Evolutionary conservation across 2,888 invertebrate species (phyloP).

Genomic region (Laspeyria flexula): DNA sequence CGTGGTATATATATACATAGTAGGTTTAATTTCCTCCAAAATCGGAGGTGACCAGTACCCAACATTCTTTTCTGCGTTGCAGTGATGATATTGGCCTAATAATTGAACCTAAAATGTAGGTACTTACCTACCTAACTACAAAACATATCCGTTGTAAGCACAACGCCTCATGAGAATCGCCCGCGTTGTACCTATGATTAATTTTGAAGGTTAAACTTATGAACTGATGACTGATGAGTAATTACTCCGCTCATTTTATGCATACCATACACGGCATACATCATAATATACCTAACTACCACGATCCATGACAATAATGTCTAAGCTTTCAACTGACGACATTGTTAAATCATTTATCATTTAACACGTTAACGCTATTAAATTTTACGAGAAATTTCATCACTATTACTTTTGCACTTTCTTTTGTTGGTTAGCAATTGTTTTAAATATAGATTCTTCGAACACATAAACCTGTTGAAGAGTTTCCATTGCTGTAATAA

Average conservation of each 20-base stretch:
- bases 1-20: too few relatives aligned
- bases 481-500: too few relatives aligned
- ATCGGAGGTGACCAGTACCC: too few relatives aligned
- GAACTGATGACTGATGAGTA: conserved; percentile 15
- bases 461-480: too few relatives aligned
- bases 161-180: conserved; percentile 3
- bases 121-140: too few relatives aligned
- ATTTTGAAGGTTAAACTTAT: conserved; percentile 31
- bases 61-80: too few relatives aligned
- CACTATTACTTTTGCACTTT: conserved; percentile 18
- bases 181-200: conserved; percentile 19
- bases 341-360: conserved; percentile 23
- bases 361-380: conserved; percentile 16
- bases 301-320: conserved; percentile 10
- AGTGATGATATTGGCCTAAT: too few relatives aligned
- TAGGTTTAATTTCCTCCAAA: too few relatives aligned
- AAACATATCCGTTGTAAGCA: too few relatives aligned
- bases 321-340: conserved; percentile 11
- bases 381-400: conserved; percentile 21
- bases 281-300: conserved; percentile 4
- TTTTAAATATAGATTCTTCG: conserved; percentile 16
- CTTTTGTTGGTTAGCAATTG: conserved; percentile 18
- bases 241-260: conserved; percentile 18
- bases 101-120: too few relatives aligned
- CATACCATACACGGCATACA: neutral